Percentiles rank a stretch among this genome's conserved stretches.
Conservation (phyloP, 2,888 invertebrate species). For the Calameuta idolon region DNA sequence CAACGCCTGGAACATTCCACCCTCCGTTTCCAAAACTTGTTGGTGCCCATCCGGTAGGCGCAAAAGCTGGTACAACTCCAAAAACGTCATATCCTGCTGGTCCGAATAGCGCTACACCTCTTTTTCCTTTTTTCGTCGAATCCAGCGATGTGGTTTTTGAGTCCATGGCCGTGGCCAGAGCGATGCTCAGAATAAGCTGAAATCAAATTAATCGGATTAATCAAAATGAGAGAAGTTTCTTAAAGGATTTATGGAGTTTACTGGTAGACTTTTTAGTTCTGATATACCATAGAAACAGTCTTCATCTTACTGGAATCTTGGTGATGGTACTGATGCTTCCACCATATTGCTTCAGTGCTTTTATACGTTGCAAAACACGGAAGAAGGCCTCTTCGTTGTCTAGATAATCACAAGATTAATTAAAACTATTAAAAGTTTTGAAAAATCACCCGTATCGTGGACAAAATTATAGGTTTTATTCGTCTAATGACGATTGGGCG, state of each 20-base stretch:
- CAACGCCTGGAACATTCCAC: constrained; percentile 46
- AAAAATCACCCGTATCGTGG: constrained; percentile 38
- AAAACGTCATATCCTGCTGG: constrained; percentile 53
- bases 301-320: constrained; percentile 51
- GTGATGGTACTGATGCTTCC: constrained; percentile 43
- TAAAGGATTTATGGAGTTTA: not conserved
- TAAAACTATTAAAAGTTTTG: constrained; percentile 47
- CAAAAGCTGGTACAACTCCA: constrained; percentile 45
- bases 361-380: constrained; percentile 44
- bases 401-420: constrained; percentile 52
- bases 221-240: constrained; percentile 7
- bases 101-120: constrained; percentile 54
- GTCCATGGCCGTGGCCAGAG: constrained; percentile 34
- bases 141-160: constrained; percentile 15
- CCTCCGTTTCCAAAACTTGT: constrained; percentile 34
- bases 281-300: constrained; percentile 43
- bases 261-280: not conserved
- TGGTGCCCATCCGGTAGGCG: constrained; percentile 40
- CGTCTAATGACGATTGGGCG: constrained; percentile 52
- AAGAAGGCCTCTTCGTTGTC: constrained; percentile 37
- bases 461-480: constrained; percentile 53
- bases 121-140: constrained; percentile 51
- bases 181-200: constrained; percentile 44
- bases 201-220: constrained; percentile 2
- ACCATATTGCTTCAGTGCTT: constrained; percentile 14